Conservation (phyloP, 1,140 invertebrate genomes). For the Magallana ariakensis region DNA sequence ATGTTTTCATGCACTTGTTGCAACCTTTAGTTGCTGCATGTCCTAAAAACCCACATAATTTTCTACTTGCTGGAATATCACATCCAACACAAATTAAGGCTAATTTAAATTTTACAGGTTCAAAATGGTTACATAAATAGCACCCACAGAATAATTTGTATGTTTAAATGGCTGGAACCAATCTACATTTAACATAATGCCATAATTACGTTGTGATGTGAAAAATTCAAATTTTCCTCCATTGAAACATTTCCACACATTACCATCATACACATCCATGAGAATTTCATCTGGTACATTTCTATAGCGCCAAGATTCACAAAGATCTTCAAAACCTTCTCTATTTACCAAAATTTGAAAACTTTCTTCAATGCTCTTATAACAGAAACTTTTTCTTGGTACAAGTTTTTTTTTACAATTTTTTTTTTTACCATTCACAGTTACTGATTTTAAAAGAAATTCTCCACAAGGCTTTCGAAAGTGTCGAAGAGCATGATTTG, state of each 20-base stretch:
- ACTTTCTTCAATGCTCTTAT: too few relatives aligned
- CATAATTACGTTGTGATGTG: slow-evolving; percentile 17
- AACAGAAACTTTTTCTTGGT: slow-evolving; percentile 9
- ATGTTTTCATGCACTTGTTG: slow-evolving; percentile 51
- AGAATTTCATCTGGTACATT: slow-evolving; percentile 20
- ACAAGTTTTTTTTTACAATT: slow-evolving; percentile 30
- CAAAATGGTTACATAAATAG: slow-evolving; percentile 27
- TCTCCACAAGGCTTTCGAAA: slow-evolving; percentile 24
- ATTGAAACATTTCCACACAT: slow-evolving; percentile 27
- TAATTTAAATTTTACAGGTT: slow-evolving; percentile 42
- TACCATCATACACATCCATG: slow-evolving; percentile 14
- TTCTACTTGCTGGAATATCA: slow-evolving; percentile 60
- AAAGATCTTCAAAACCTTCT: background rate
- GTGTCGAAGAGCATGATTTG: slow-evolving; percentile 17
- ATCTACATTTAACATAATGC: slow-evolving; percentile 37
- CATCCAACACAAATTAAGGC: slow-evolving; percentile 58
- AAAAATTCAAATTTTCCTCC: slow-evolving; percentile 26
- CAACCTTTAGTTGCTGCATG: slow-evolving; percentile 55
- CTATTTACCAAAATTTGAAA: too few relatives aligned
- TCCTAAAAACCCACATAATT: slow-evolving; percentile 58
- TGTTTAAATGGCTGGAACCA: slow-evolving; percentile 29
- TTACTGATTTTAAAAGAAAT: slow-evolving; percentile 25
- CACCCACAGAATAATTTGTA: slow-evolving; percentile 31
- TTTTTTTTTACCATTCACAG: background rate
- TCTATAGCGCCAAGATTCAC: slow-evolving; percentile 22